Percentiles rank a stretch among this genome's conserved stretches.
Conservation (phyloP, 2,113 vertebrate genomes). For the Eubucco bourcierii region DNA sequence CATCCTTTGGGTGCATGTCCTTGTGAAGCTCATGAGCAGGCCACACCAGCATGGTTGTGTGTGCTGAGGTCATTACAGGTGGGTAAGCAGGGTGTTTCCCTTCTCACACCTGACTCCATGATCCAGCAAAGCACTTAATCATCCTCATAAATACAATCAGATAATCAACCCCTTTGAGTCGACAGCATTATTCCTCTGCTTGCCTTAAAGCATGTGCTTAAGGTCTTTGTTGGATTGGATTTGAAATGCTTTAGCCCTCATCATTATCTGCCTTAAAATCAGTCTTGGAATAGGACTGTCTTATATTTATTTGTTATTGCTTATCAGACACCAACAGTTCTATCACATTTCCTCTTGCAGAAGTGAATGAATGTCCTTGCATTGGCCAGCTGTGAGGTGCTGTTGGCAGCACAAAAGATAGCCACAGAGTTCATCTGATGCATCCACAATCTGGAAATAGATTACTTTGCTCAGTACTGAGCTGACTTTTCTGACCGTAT, state of each 20-base stretch:
- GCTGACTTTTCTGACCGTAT: slow-evolving; percentile 19
- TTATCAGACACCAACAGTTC: not conserved
- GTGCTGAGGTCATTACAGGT: not conserved
- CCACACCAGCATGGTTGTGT: fast-evolving
- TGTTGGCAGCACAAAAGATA: not conserved
- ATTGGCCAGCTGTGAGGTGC: fast-evolving
- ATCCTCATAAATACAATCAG: not conserved
- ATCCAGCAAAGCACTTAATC: slow-evolving; percentile 46
- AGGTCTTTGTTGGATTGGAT: slow-evolving; percentile 60
- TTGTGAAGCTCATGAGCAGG: not conserved
- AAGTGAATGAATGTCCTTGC: fast-evolving
- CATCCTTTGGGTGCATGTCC: not conserved
- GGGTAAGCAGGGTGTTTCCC: fast-evolving
- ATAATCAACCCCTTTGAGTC: not conserved
- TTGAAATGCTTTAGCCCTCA: slow-evolving; percentile 25
- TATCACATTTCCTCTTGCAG: not conserved
- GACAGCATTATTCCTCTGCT: slow-evolving; percentile 38
- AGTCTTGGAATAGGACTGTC: not conserved
- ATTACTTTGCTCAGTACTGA: slow-evolving; percentile 25
- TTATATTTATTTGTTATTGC: not conserved
- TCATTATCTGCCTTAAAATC: slow-evolving; percentile 46
- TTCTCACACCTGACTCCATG: not conserved
- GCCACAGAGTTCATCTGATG: not conserved
- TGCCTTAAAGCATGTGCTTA: slow-evolving; percentile 39
- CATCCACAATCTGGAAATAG: not conserved